Base-by-base conservation (phyloP, 2,888 invertebrate genomes). In the Prenolepis imparis region DNA sequence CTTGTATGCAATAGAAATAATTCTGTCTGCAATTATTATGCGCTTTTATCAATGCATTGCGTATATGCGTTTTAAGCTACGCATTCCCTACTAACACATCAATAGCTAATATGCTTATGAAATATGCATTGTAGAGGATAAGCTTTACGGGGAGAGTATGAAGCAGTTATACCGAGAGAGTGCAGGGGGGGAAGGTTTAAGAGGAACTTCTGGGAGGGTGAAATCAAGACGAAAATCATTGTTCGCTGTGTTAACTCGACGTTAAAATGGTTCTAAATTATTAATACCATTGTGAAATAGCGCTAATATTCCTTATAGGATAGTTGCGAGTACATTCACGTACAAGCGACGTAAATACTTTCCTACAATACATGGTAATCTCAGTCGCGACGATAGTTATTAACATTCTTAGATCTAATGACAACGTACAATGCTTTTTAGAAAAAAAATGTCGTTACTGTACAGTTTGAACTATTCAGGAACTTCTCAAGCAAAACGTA, bases 151-250 rank as follows among this genome's bases (percentile, higher is more conserved):
- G 28, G 61, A 41, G 57, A 78, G 44, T 70, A 59, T 18, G 44
- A 15, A 80, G 36, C 39, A 80, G 72, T 70, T 80, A 52, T n/a
- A 67, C 72, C 24, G 72, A 11, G 24, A 32, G 15, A 39, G 52
- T 32, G 68, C 64, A 39, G 36, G 57, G n/a, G 24, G 28, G 44
- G n/a, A n/a, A 55, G 57, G 59, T 59, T 39, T 36, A 57, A 70
- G 75, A 70, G 82, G 48, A 75, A 70, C 74, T 83, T 75, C 64
- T 67, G 63, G 73, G 36, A 72, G 28, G 36, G 64, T 63, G 61
- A 83, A 84, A 82, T 75, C 84, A 82, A 52, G 75, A 84, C 75
- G 83, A 82, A 72, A 84, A 70, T 84, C 83, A 57, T 82, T 82
- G 70, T 75, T 66, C 74, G 64, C 67, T 57, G 18, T 64, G 82